Evolutionary conservation across 1,140 invertebrate genomes (phyloP).

Genomic region (Oryctes rhinoceros): DNA sequence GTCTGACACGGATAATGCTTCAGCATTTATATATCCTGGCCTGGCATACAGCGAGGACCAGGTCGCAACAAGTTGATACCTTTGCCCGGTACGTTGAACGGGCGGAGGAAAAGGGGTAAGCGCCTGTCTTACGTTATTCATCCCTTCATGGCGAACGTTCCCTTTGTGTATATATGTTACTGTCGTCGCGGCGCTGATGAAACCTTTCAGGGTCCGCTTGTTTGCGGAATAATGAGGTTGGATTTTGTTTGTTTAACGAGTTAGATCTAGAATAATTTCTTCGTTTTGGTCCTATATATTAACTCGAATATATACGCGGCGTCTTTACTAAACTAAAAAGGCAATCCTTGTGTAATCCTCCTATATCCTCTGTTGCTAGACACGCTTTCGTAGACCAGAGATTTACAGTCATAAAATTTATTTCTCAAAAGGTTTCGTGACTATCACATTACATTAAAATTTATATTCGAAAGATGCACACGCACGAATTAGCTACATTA

Average conservation of each 20-base stretch:
- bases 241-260: not conserved
- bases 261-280: not conserved
- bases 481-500: not conserved
- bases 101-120: not conserved
- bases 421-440: too few relatives aligned
- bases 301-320: too few relatives aligned
- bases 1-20: constrained; percentile 21
- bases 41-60: not conserved
- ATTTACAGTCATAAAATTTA: too few relatives aligned
- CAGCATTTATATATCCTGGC: constrained; percentile 5
- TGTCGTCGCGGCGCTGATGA: not conserved
- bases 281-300: too few relatives aligned
- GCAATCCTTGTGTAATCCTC: too few relatives aligned
- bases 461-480: not conserved
- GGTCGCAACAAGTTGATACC: constrained; percentile 26
- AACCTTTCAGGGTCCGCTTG: not conserved
- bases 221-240: not conserved
- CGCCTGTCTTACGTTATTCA: constrained; percentile 19
- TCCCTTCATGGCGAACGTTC: not conserved
- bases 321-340: too few relatives aligned
- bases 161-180: constrained; percentile 2
- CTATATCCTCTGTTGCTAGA: too few relatives aligned
- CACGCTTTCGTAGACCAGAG: too few relatives aligned
- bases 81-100: not conserved
- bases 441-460: not conserved